These are phyloP conservation scores for Tauraco erythrolophus DNA, from an alignment of 2,113 vertebrate species.

Conservation along the genomic window DNA sequence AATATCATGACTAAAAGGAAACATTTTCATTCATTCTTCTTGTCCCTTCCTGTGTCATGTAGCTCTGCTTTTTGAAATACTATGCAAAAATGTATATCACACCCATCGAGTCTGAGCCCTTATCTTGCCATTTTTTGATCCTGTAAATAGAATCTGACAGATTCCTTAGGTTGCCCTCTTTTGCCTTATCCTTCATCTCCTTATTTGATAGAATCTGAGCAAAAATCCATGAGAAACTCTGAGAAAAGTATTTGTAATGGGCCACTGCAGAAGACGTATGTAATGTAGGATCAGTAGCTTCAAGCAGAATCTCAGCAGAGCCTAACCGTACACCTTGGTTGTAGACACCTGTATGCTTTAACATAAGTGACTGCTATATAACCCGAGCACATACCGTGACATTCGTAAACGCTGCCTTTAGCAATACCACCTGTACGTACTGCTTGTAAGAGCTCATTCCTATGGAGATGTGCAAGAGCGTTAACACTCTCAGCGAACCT, in stretches of 20 bases:
- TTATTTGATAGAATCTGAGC: background rate
- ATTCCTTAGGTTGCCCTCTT: background rate
- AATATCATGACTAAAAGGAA: background rate
- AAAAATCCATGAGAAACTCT: background rate
- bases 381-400: background rate
- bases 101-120: background rate
- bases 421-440: rapidly evolving
- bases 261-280: background rate
- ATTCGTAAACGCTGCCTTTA: background rate
- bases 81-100: background rate
- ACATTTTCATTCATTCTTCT: background rate
- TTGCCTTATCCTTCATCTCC: background rate
- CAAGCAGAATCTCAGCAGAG: background rate
- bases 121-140: background rate
- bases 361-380: background rate
- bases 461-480: background rate
- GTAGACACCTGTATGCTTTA: background rate
- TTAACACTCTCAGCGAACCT: background rate
- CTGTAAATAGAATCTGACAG: background rate
- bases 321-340: background rate
- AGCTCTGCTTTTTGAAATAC: background rate
- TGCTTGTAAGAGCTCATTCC: background rate
- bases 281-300: background rate
- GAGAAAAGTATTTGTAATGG: background rate
- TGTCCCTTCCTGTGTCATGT: rapidly evolving